Base-by-base conservation (phyloP, 1,140 invertebrate species). In the Drosophila sproati region DNA sequence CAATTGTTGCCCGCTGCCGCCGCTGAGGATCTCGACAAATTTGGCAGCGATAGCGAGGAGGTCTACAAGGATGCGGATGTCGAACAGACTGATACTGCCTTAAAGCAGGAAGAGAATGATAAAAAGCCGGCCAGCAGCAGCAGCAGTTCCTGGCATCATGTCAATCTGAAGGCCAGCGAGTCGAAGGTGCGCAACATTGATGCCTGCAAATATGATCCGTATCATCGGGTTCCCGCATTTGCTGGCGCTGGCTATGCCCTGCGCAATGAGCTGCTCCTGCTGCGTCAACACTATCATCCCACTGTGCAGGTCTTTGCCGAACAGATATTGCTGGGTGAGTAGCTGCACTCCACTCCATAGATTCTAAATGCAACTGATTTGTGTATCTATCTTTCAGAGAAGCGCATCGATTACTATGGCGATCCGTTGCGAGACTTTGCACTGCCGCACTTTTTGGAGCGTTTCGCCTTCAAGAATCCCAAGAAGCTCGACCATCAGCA, bases 391-490 rank as follows among this genome's bases (percentile, higher is more conserved):
- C 29, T 55, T 86, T 92, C 91, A 96, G 96, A 95, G 37, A 94
- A 95, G 92, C 79, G 93, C 57, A 96, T 99, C 37, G 94, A 95
- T 31, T 99, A 99, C 89, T 94, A 95, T 60, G 98, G 98, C 0
- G 98, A 99, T 94, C 98, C 98, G 0, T 92, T 99, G 0, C 95
- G 97, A 87, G 98, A 99, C 93, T 98, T 99, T 87, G 96, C 96
- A 0, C 92, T 97, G 1, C 96, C 97, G 31, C 94, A 97, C 68
- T 99, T 99, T 91, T 93, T 99, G 7, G 98, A 99, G 91, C 94
- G 98, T 63, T 99, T 99, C 93, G 97, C 98, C 2, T 99, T 98
- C 87, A 98, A 98, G 92, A 99, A 99, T 94, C 98, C 98, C 0
- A 99, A 99, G 92, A 96, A 96, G 71, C 63, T 94, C 2, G 92